Evolutionary conservation across 1,140 invertebrate species (phyloP).

Genomic region (Leucophenga varia): DNA sequence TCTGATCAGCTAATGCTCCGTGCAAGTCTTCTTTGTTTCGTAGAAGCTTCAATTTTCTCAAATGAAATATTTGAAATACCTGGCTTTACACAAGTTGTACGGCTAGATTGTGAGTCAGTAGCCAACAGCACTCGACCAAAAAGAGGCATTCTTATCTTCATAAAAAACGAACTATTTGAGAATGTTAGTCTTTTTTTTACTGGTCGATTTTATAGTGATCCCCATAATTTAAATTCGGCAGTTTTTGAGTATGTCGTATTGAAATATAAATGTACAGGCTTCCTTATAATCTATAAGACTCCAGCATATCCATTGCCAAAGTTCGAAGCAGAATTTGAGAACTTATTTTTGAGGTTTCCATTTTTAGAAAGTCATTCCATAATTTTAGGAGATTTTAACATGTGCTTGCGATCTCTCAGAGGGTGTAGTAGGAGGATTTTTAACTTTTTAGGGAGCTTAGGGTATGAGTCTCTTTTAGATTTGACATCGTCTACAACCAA

Average conservation of each 20-base stretch:
- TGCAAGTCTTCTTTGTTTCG: background rate
- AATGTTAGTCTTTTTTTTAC: background rate
- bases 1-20: background rate
- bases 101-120: background rate
- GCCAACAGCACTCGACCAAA: background rate
- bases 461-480: constrained; percentile 2
- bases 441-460: too few species aligned
- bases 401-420: background rate
- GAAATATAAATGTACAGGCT: background rate
- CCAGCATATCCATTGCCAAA: background rate
- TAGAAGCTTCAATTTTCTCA: background rate
- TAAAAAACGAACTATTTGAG: background rate
- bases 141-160: constrained; percentile 1
- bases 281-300: background rate
- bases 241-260: too few species aligned
- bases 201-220: background rate
- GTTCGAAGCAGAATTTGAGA: background rate
- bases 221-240: background rate
- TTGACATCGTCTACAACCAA: background rate
- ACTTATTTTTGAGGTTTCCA: background rate
- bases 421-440: too few species aligned
- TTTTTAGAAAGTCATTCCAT: background rate
- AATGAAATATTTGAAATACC: background rate
- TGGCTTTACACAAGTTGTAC: background rate
- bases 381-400: background rate